Evolutionary conservation across 2,888 invertebrate genomes (phyloP), one percentile per base, ranked within the genome.

Genomic region (Drosophila neotestacea): DNA sequence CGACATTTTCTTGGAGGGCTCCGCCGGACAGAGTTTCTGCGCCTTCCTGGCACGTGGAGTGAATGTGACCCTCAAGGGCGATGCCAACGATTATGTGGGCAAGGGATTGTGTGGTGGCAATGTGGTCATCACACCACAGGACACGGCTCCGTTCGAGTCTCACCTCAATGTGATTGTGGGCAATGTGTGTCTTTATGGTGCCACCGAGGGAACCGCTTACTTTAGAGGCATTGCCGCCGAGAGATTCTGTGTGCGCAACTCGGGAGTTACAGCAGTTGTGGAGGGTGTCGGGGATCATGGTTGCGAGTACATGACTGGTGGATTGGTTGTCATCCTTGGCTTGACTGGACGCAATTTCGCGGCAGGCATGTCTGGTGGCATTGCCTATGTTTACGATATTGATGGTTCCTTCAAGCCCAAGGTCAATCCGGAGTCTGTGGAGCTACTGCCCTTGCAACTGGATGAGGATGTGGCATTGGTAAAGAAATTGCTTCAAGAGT

Each of bases 231-330:
- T 99, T 84, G 99, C 98, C 0, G 98, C 99, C 11, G 99, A 99
- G 93, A 95, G 99, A 32, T 99, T 99, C 94, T 98, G 98, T 92
- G 99, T 99, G 16, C 95, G 99, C 73, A 99, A 99, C 94, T 99
- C 98, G 0, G 99, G 99, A 4, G 99, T 97, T 42, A 94, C 95
- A 34, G 98, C 99, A 11, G 98, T 99, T 13, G 97, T 97, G 73
- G 99, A 99, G 94, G 99, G 99, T 59, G 98, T 98, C 65, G 99
- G 99, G 42, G 99, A 99, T 94, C 99, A 99, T 93, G 99, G 98
- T 66, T 99, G 99, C 94, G 99, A 99, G 93, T 99, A 99, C 93
- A 99, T 99, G 99, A 99, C 99, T 51, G 99, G 98, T 11, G 99
- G 99, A 66, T 93, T 95, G 67, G 96, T 97, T 72, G 94, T 99